These are phyloP conservation scores for Ceyx cyanopectus DNA, from an alignment of 2,113 vertebrate species.

Conservation along the genomic window DNA sequence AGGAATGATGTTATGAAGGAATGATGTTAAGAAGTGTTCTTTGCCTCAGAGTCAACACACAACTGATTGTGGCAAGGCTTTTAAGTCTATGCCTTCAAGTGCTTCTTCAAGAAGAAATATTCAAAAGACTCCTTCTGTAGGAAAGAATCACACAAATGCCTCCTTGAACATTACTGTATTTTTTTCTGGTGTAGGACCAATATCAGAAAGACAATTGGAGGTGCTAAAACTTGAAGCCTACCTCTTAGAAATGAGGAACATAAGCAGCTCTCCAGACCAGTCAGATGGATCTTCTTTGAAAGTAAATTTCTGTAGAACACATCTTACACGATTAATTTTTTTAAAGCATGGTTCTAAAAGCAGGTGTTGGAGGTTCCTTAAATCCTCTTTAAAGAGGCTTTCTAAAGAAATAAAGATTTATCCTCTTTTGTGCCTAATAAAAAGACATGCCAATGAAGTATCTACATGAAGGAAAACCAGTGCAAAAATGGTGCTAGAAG, in stretches of 20 bases:
- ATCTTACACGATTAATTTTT: not conserved
- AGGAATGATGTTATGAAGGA: not conserved
- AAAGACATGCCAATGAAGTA: not conserved
- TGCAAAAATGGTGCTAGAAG: not conserved
- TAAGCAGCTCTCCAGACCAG: not conserved
- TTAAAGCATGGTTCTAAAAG: not conserved
- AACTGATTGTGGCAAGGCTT: not conserved
- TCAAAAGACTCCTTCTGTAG: accelerated
- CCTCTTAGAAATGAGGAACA: not conserved
- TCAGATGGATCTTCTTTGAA: not conserved
- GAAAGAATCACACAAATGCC: not conserved
- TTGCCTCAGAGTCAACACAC: not conserved
- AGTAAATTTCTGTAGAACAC: not conserved
- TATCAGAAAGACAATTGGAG: not conserved
- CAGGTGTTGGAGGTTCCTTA: not conserved
- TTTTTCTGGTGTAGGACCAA: not conserved
- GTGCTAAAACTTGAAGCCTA: not conserved
- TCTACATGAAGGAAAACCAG: not conserved
- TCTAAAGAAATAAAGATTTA: not conserved
- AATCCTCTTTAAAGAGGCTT: not conserved
- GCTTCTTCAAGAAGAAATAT: not conserved
- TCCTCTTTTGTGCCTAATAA: not conserved
- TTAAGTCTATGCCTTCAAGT: not conserved
- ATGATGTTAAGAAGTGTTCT: not conserved
- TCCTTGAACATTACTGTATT: not conserved